Evolutionary conservation across 2,797 vertebrate genomes (phyloP).

Genomic region (Petrocephalus sullivani): DNA sequence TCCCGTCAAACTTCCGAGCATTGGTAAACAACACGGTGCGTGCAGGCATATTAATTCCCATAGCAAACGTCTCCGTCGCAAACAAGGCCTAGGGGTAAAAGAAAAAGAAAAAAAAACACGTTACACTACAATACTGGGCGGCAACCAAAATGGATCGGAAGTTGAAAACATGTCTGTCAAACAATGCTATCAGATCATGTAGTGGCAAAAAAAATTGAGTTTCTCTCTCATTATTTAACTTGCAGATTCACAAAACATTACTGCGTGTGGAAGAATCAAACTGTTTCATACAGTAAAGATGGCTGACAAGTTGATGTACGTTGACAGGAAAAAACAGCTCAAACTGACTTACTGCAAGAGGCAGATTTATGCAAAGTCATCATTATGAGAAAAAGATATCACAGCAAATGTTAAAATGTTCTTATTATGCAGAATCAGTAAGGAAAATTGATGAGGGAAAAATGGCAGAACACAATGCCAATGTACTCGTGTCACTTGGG

Average conservation of each 20-base stretch:
- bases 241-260: background rate
- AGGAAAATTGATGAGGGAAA: background rate
- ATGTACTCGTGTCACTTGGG: background rate
- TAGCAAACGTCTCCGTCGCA: conserved; percentile 95
- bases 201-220: background rate
- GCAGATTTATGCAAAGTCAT: background rate
- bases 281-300: background rate
- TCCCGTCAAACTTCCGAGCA: conserved; percentile 93
- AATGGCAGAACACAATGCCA: background rate
- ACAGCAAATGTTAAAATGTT: background rate
- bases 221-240: too few relatives aligned
- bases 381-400: background rate
- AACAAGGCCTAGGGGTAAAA: conserved; percentile 79
- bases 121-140: background rate
- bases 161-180: background rate
- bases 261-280: background rate
- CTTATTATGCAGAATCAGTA: background rate
- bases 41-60: conserved; percentile 99
- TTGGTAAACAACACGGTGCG: conserved; percentile 96
- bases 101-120: background rate
- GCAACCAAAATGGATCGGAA: background rate
- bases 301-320: background rate
- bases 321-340: background rate
- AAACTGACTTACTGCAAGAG: background rate
- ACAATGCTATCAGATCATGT: background rate